Evolutionary conservation across 2,888 invertebrate species (phyloP), one percentile per base, ranked within the genome.

Genomic region (Temnothorax unifasciatus): DNA sequence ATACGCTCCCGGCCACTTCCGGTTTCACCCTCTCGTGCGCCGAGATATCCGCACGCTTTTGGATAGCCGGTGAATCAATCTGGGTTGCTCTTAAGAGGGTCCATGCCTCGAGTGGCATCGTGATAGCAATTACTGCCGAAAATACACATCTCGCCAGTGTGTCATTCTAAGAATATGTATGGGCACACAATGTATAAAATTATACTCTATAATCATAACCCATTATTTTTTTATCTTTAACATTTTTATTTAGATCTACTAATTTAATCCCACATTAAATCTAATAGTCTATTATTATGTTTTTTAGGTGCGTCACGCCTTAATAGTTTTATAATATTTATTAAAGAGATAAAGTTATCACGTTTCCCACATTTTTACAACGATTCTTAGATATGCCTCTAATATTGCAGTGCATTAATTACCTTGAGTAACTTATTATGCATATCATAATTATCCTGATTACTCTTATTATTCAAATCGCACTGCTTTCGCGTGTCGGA

Each of bases 41-140:
- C 82, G 85, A 90, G 89, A 89, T 87, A 89, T 89, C 88, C 85
- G 87, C 85, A 54, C 84, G 82, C 86, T 86, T 84, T 82, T 82
- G 82, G 81, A 83, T 86, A 71, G 81, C 50, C 81, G 82, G 76
- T 66, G 82, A 85, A 90, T 88, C 87, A 90, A 85, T 90, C 86
- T 83, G 81, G 85, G 82, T 81, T 47, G 82, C 88, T 85, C 87
- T 89, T 85, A 75, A 90, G 86, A 85, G 87, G 83, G 85, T 71
- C 86, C 71, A 18, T 41, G 75, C 34, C 79, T 87, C 85, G 85
- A 89, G 85, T 85, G 86, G 85, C 68, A 83, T 75, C 84, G 83
- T 68, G 83, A 89, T 85, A 85, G 86, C 85, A 90, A 90, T 90
- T 89, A 90, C 68, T 63, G 71, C 76, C 68, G 69, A 76, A 77